Evolutionary conservation across 2,888 invertebrate genomes (phyloP).

Genomic region (Drosophila colorata): DNA sequence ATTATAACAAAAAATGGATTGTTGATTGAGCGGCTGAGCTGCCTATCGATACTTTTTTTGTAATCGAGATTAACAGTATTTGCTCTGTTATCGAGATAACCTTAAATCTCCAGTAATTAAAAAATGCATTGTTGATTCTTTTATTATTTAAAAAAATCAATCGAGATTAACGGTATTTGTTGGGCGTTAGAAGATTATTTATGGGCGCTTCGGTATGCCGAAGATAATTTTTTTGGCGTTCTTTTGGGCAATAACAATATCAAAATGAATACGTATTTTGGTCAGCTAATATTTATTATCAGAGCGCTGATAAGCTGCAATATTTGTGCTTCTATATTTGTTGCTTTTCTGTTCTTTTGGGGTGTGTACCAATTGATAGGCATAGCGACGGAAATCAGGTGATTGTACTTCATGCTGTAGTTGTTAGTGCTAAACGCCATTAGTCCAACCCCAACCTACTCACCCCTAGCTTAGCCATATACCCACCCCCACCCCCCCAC

Average conservation of each 20-base stretch:
- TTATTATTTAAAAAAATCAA: background rate
- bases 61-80: no score
- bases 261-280: slow-evolving; percentile 14
- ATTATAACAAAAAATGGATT: no score
- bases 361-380: slow-evolving; percentile 23
- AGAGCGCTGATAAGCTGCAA: slow-evolving; percentile 31
- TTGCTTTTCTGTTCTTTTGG: slow-evolving; percentile 9
- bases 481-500: background rate
- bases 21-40: no score
- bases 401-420: slow-evolving; percentile 19
- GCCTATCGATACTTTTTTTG: no score
- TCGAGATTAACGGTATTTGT: background rate
- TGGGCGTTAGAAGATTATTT: background rate
- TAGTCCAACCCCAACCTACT: background rate
- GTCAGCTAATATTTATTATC: slow-evolving; percentile 32
- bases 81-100: no score
- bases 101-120: no score
- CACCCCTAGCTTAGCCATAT: background rate
- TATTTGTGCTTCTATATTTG: slow-evolving; percentile 12
- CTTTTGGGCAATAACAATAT: no score
- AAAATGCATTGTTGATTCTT: no score
- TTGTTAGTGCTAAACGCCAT: slow-evolving; percentile 6
- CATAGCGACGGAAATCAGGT: slow-evolving; percentile 20
- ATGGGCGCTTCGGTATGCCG: slow-evolving; percentile 3
- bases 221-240: background rate